Base-by-base conservation (phyloP, 2,888 invertebrate genomes). In the Cerceris rybyensis region DNA sequence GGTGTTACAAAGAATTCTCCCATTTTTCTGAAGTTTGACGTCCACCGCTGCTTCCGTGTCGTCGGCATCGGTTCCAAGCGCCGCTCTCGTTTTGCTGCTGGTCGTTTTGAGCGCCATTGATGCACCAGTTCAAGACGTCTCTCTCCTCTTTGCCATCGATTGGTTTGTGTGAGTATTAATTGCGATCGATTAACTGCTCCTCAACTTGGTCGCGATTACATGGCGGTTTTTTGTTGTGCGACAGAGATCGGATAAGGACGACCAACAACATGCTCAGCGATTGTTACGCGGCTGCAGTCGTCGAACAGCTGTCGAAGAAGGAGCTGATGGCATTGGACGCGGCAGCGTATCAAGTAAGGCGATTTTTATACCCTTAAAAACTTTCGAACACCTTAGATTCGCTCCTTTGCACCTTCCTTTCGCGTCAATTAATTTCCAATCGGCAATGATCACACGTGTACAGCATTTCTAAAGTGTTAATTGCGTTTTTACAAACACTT, bases 221-320 rank as follows among this genome's bases (percentile, higher is more conserved):
- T 46, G 1, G 9, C 11, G 8, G 46, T 50, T 50, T 50, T 7
- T 50, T 50, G 13, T n/a, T n/a, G 6, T 9, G 13, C 6, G 9
- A 6, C 92, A 97, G 97, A 49, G 97, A 97, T 91, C 95, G 97
- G 43, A 96, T 97, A 88, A 94, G 97, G 70, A 97, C 97, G 0
- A 97, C 97, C 0, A 97, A 97, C 91, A 98, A 98, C 90, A 96
- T 97, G 95, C 92, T 98, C 70, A 97, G 97, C 0, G 97, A 98
- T 90, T 97, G 97, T 91, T 97, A 97, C 91, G 96, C 97, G 1
- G 97, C 97, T 2, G 97, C 97, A 0, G 95, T 97, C 0, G 96
- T 98, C 13, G 97, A 97, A 90, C 95, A 96, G 86, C 93, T 97
- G 60, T 97, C 97, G 11, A 96, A 96, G 92, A 95, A 96, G 81